These are phyloP conservation scores for Turnix velox DNA, from an alignment of 2,113 vertebrate genomes.

Conservation along the genomic window DNA sequence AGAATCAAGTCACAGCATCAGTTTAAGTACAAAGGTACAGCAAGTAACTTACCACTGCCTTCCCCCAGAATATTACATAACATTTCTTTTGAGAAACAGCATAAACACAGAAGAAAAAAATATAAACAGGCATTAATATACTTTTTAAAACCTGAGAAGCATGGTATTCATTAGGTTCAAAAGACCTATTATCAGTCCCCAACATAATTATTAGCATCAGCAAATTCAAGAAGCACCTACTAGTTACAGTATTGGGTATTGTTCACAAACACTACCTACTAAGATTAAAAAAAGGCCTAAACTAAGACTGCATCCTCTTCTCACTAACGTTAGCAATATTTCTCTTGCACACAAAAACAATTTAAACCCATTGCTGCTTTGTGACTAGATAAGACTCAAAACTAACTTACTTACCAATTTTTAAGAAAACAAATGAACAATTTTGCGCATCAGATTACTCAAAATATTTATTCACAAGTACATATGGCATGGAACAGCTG, in stretches of 20 bases:
- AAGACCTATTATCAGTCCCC: background rate
- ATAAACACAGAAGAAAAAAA: background rate
- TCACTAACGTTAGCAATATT: background rate
- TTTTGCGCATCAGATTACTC: background rate
- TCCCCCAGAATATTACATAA: background rate
- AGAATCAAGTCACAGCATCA: background rate
- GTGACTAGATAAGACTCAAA: background rate
- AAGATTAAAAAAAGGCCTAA: background rate
- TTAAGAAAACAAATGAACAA: no score
- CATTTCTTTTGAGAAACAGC: background rate
- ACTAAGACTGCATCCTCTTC: background rate
- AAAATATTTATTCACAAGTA: conserved; percentile 26
- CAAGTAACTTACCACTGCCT: background rate
- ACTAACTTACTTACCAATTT: no score
- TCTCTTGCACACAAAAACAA: background rate
- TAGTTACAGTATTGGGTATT: background rate
- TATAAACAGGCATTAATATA: background rate
- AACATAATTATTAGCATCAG: background rate
- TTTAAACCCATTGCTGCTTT: no score
- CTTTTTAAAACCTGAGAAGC: background rate
- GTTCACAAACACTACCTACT: background rate
- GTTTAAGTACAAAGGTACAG: background rate
- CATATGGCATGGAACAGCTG: background rate
- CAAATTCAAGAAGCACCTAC: background rate
- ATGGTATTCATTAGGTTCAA: background rate